phyloP scores from a whole-genome alignment of 1,140 invertebrate species.

The Lepidotrigona ventralis region DNA sequence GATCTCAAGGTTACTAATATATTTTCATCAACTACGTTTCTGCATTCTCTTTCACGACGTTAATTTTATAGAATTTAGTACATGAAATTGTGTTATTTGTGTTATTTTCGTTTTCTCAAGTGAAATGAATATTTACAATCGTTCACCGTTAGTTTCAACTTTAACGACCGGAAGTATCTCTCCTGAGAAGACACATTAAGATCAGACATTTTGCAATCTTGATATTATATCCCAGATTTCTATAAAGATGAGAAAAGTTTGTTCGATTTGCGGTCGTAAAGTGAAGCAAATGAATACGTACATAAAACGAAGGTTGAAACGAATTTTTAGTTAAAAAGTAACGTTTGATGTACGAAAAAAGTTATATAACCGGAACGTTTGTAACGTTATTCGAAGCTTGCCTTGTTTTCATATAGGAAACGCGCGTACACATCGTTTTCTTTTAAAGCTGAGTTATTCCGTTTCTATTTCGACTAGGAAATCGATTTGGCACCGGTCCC shows the following conservation, averaged over 20 bases:
- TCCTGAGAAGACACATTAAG: no score
- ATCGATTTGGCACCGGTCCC: conserved; percentile 42
- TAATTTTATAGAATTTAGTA: no score
- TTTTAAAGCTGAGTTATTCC: conserved; percentile 8
- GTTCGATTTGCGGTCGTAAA: background rate
- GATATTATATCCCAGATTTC: background rate
- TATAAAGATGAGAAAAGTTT: background rate
- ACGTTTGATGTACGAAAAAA: background rate
- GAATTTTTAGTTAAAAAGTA: background rate
- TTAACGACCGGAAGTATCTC: no score
- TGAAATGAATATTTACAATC: no score
- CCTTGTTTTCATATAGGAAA: background rate
- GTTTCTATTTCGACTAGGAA: background rate
- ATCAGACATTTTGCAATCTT: no score
- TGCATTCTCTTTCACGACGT: no score
- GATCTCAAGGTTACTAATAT: no score
- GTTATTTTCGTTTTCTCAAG: no score
- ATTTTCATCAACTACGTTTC: no score
- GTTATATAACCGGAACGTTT: background rate
- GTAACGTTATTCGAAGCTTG: background rate
- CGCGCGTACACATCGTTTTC: background rate
- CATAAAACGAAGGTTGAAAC: no score
- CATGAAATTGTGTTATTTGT: no score
- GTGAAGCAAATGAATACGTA: background rate
- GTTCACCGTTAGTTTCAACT: no score